Percentiles rank a stretch among this genome's conserved stretches.
phyloP scores from a whole-genome alignment of 2,113 vertebrate genomes.

The Heterotilapia buettikoferi region DNA sequence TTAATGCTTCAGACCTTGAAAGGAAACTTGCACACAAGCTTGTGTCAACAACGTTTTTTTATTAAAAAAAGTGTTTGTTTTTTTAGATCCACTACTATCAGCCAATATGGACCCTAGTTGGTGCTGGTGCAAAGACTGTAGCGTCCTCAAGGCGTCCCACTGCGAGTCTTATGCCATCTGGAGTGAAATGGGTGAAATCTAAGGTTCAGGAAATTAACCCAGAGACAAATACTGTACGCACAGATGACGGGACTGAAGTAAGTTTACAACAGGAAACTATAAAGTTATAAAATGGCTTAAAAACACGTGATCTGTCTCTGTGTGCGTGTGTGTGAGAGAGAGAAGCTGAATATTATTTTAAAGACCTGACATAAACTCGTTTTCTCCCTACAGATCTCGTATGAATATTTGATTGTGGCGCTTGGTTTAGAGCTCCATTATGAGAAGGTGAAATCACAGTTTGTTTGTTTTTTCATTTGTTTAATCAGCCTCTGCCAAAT shows the following conservation, averaged over 20 bases:
- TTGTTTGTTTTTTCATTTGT: not conserved
- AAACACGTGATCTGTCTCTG: not conserved
- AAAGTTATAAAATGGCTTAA: not conserved
- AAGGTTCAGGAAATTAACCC: slow-evolving; percentile 82
- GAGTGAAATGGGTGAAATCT: slow-evolving; percentile 88
- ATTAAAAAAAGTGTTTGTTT: not conserved
- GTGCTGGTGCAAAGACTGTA: slow-evolving; percentile 85
- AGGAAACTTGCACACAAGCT: not conserved
- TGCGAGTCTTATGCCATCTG: slow-evolving; percentile 79
- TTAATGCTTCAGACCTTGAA: not conserved
- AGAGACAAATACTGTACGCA: slow-evolving; percentile 78
- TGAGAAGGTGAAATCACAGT: slow-evolving; percentile 79
- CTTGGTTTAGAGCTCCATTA: slow-evolving; percentile 90
- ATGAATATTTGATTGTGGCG: slow-evolving; percentile 93
- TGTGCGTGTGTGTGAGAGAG: not conserved
- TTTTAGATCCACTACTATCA: slow-evolving; percentile 85
- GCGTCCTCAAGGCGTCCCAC: slow-evolving; percentile 76
- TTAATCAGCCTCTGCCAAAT: not conserved
- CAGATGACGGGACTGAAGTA: slow-evolving; percentile 80
- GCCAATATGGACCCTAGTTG: slow-evolving; percentile 93
- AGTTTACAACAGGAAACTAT: not conserved
- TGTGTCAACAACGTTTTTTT: not conserved
- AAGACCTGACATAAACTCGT: not conserved
- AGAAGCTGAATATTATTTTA: not conserved
- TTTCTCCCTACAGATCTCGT: slow-evolving; percentile 78